Percentiles rank a stretch among this genome's conserved stretches.
Conservation (phyloP, 2,888 invertebrate genomes). For the Lasioglossum marginatum region DNA sequence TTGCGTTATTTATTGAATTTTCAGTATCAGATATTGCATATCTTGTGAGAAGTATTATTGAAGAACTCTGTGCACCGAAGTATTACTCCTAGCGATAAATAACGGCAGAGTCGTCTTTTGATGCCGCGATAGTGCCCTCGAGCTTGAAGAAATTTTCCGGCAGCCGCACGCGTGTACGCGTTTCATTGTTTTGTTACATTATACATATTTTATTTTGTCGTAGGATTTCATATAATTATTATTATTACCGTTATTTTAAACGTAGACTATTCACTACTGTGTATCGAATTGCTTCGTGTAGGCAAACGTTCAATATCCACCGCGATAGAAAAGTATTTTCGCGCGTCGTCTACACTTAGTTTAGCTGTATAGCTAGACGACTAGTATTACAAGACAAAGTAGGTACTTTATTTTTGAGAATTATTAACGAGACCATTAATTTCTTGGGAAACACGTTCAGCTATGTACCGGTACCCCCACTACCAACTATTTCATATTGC, state of each 20-base stretch:
- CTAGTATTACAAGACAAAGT: slow-evolving; percentile 53
- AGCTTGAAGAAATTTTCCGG: not conserved
- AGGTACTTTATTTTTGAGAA: slow-evolving; percentile 43
- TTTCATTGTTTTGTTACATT: slow-evolving; percentile 47
- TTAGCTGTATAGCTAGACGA: slow-evolving; percentile 35
- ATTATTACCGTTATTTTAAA: slow-evolving; percentile 57
- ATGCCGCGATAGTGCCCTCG: slow-evolving; percentile 21
- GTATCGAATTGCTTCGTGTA: slow-evolving; percentile 38
- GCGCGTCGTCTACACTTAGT: slow-evolving; percentile 41
- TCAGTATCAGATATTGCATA: not conserved
- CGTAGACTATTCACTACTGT: slow-evolving; percentile 41
- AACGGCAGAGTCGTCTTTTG: not conserved
- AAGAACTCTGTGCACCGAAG: slow-evolving; percentile 15
- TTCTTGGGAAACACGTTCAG: slow-evolving; percentile 35
- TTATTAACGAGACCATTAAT: slow-evolving; percentile 31
- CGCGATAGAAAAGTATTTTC: slow-evolving; percentile 31
- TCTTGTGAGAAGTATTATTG: slow-evolving; percentile 20
- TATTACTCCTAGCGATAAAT: slow-evolving; percentile 12
- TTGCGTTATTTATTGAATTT: slow-evolving; percentile 51
- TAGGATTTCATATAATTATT: slow-evolving; percentile 52
- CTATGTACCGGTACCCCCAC: not conserved
- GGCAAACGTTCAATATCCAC: slow-evolving; percentile 37
- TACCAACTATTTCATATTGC: too few species aligned
- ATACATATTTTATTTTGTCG: slow-evolving; percentile 54
- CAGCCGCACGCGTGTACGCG: slow-evolving; percentile 31